Evolutionary conservation across 2,888 invertebrate species (phyloP), one percentile per base, ranked within the genome.

Genomic region (Steinernema scapterisci): DNA sequence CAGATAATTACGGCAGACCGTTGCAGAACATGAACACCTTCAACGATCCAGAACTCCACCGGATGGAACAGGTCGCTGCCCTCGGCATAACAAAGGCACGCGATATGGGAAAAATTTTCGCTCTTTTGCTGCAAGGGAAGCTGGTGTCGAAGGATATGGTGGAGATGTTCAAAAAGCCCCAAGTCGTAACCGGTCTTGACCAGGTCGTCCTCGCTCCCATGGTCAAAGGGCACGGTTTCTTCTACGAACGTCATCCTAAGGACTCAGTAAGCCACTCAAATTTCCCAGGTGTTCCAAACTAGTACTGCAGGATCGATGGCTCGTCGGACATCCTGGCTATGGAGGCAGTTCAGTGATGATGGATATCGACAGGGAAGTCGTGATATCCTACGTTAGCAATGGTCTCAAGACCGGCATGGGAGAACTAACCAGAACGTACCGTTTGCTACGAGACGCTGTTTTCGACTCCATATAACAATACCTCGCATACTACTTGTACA

Each of bases 331-430:
- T 76, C 83, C 84, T 0, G 85, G 85, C 1, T 85, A 82, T 73
- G 86, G 85, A 44, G 86, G 86, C 6, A 83, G 82, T 45, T 84
- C 85, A 0, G 77, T 86, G 7, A 85, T 86, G 86, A 82, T 87
- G 80, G 84, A 84, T 73, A 77, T 82, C 71, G 86, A 86, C n/a
- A 84, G 85, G 48, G 82, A 85, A 72, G 75, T 86, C 21, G 86
- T 85, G 1, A 82, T 86, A 43, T 81, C 84, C 23, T 86, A 86
- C 74, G 85, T 86, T 19, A 81, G 81, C 25, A 86, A 86, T 63
- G 86, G 86, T 0, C 72, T 86, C 52, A 86, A 86, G 77, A 83
- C 85, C 3, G 86, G 86, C 11, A 85, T 84, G 83, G 86, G 86
- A 0, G 86, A 86, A 74, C 76, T 86, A 54, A 86, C 84, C 13